Percentiles rank a stretch among this genome's conserved stretches.
These are phyloP conservation scores for Unio pictorum DNA, from an alignment of 2,888 invertebrate genomes.

Conservation along the genomic window DNA sequence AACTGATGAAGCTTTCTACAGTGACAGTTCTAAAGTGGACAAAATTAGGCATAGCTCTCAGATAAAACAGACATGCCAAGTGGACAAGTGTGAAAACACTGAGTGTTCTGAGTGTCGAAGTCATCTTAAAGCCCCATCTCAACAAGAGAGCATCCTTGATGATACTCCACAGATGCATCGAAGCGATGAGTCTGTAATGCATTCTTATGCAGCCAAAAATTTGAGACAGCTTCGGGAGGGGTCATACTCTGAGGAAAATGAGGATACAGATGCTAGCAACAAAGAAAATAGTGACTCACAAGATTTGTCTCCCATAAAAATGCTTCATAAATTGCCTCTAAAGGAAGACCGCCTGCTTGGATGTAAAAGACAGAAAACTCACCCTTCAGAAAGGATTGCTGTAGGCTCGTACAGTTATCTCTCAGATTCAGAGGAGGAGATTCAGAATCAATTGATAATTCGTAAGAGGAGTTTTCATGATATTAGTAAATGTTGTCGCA, in stretches of 20 bases:
- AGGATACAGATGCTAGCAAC: constrained; percentile 20
- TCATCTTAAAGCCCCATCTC: constrained; percentile 46
- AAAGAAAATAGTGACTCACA: constrained; percentile 17
- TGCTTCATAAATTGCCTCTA: background rate
- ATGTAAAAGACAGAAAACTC: no score
- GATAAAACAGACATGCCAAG: background rate
- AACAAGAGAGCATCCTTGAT: constrained; percentile 50
- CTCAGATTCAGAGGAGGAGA: constrained; percentile 32
- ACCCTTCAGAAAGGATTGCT: no score
- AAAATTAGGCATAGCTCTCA: no score
- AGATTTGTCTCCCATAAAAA: background rate
- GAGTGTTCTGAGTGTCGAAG: constrained; percentile 40
- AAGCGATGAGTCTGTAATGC: constrained; percentile 56
- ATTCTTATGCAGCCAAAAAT: constrained; percentile 60
- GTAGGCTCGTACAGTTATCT: constrained; percentile 34
- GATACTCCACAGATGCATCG: constrained; percentile 61
- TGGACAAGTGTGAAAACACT: background rate
- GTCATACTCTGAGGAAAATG: constrained; percentile 52
- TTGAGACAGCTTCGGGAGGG: constrained; percentile 58
- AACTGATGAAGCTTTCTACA: no score
- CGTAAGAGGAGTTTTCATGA: constrained; percentile 36
- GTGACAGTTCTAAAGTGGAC: no score
- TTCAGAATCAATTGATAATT: constrained; percentile 11
- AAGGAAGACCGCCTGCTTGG: background rate
- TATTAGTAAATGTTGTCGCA: constrained; percentile 33